Conservation (phyloP, 1,140 invertebrate species). For the Trichonephila clavipes region DNA sequence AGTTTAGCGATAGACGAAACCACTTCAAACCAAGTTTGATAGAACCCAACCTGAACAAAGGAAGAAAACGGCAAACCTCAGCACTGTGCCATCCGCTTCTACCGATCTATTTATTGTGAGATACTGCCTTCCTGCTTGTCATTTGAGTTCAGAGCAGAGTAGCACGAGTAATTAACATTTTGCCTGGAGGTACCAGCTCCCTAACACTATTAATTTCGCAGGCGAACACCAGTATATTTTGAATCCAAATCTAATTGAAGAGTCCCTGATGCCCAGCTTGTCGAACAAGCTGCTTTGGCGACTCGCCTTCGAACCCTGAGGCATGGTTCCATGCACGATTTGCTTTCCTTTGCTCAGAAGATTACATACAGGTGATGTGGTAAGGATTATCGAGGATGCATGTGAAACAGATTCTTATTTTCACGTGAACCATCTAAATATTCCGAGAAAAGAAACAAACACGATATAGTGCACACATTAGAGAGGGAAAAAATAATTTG, state of each 20-base stretch:
- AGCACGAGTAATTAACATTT: constrained; percentile 49
- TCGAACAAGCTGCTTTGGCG: not conserved
- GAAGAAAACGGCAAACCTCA: not conserved
- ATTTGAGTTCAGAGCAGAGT: not conserved
- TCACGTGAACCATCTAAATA: not conserved
- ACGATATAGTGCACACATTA: not conserved
- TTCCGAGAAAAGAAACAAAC: not conserved
- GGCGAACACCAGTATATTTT: constrained; percentile 48
- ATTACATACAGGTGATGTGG: not conserved
- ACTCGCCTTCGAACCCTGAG: not conserved
- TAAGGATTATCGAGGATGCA: not conserved
- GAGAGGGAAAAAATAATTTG: not conserved
- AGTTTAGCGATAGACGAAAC: not conserved
- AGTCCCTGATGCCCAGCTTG: constrained; percentile 9
- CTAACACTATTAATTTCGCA: constrained; percentile 60
- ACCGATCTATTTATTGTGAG: constrained; percentile 7
- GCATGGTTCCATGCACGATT: not conserved
- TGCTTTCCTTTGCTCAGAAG: constrained; percentile 32
- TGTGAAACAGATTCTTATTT: constrained; percentile 7
- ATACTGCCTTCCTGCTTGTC: not conserved
- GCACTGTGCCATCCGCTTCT: not conserved
- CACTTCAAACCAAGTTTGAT: not conserved
- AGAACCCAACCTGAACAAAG: not conserved
- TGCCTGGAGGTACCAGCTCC: not conserved
- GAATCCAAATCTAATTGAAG: constrained; percentile 57